Base-by-base conservation (phyloP, 2,113 vertebrate species). In the Sphaerodactylus townsendi region DNA sequence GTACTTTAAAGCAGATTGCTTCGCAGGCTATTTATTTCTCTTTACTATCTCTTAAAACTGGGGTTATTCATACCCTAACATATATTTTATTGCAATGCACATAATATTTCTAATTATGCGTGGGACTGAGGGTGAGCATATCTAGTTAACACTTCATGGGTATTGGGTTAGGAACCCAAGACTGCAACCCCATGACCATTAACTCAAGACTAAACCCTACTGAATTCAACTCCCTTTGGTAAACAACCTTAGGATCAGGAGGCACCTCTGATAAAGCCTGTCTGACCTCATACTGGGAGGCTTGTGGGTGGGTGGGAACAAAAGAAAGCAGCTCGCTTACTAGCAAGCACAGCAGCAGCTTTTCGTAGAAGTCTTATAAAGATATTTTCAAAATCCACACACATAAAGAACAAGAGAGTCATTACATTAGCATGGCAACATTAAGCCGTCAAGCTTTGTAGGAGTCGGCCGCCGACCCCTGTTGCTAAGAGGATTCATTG, bases 21-120 rank as follows among this genome's bases (percentile, higher is more conserved):
- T 69, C 30, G 80, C 76, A 81, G 35, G 77, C 70, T n/a, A n/a
- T n/a, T n/a, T 87, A 25, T 37, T 88, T 37, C 77, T 83, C 69
- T n/a, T 44, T 71, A 79, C 50, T 62, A 30, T 9, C 44, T 23
- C 48, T 28, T 70, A 28, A 69, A 2, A 73, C 37, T 62, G 35
- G 39, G 56, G 53, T 3, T 41, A 79, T 37, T 83, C 65, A 65
- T 1, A 8, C 25, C 77, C 80, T 17, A 65, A 41, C 44, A 19
- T 21, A 25, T 33, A 64, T 68, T 44, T 35, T 62, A 83, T 5
- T 85, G 71, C 70, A 80, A 81, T 75, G 37, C 7, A 88, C 85
- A 70, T 84, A 80, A 64, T 89, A 77, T 56, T 53, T 53, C 30
- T 25, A 39, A 2, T 81, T 90, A 53, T 56, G 44, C 35, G 56